These are phyloP conservation scores for Amorpha juglandis DNA, from an alignment of 2,888 invertebrate genomes.

Conservation along the genomic window DNA sequence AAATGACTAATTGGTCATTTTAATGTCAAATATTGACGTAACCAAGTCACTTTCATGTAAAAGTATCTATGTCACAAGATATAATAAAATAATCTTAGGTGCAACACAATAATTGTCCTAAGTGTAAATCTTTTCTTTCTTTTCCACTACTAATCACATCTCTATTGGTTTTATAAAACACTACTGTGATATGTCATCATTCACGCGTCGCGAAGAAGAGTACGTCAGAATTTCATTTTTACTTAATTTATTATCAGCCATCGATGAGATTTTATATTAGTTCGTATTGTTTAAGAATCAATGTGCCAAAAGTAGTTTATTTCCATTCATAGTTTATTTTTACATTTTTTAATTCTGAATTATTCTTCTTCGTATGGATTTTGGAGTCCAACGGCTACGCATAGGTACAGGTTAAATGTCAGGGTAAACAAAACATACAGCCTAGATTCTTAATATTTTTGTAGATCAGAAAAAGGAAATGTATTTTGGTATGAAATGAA, in stretches of 20 bases:
- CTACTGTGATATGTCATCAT: constrained; percentile 21
- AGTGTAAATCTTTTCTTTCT: constrained; percentile 14
- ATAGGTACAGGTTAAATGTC: constrained; percentile 21
- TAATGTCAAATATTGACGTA: background rate
- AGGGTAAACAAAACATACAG: constrained; percentile 20
- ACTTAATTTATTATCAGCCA: constrained; percentile 3
- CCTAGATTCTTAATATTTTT: constrained; percentile 3
- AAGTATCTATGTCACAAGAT: background rate
- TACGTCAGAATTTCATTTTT: background rate
- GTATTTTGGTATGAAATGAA: background rate
- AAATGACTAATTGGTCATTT: background rate
- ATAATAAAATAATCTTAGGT: background rate
- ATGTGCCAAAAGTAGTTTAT: constrained; percentile 52
- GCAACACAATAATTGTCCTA: constrained; percentile 24
- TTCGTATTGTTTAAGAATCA: constrained; percentile 36
- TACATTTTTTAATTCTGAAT: constrained; percentile 14
- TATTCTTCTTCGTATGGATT: constrained; percentile 11
- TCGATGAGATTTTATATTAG: constrained; percentile 29
- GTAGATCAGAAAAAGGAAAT: background rate
- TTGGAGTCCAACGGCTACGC: constrained; percentile 9
- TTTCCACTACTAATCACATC: constrained; percentile 9
- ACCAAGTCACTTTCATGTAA: background rate
- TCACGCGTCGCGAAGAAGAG: constrained; percentile 5
- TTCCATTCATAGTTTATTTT: constrained; percentile 23
- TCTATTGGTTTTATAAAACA: constrained; percentile 9